A percentile compares a stretch with the other conserved stretches of the same genome.
phyloP scores from a whole-genome alignment of 2,797 vertebrate genomes.

The Orestias chungarensis region DNA sequence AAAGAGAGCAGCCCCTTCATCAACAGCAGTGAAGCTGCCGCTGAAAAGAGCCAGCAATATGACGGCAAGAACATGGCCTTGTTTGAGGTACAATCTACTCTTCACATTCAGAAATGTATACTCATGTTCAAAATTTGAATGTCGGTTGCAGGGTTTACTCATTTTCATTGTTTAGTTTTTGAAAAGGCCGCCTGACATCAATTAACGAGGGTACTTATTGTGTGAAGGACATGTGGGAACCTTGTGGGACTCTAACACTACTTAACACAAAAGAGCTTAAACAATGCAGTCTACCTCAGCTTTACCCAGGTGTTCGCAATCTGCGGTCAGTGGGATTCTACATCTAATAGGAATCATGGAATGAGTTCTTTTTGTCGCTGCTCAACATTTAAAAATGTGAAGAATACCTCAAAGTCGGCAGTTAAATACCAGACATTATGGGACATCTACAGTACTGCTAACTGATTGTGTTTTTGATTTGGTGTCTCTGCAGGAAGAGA shows the following conservation, averaged over 20 bases:
- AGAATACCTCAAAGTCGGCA: not conserved
- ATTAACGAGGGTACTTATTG: constrained; percentile 77
- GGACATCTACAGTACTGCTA: constrained; percentile 8
- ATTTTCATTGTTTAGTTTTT: constrained; percentile 46
- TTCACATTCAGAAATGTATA: constrained; percentile 3
- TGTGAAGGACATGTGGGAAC: constrained; percentile 66
- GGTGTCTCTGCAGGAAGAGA: constrained; percentile 87
- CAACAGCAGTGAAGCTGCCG: constrained; percentile 92
- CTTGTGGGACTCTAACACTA: constrained; percentile 45
- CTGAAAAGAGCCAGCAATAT: constrained; percentile 93
- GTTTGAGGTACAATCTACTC: constrained; percentile 87
- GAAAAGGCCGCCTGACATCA: constrained; percentile 61
- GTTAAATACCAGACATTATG: not conserved
- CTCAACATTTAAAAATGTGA: not conserved
- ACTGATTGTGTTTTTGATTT: constrained; percentile 11
- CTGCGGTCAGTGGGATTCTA: constrained; percentile 28
- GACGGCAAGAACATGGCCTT: constrained; percentile 98
- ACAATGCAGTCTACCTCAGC: constrained; percentile 28
- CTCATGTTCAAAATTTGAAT: constrained; percentile 17
- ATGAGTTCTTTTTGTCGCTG: constrained; percentile 8
- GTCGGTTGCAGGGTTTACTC: constrained; percentile 27
- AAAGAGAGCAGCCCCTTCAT: constrained; percentile 99
- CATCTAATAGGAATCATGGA: constrained; percentile 23
- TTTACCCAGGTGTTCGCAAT: constrained; percentile 44
- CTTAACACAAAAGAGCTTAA: constrained; percentile 42